Percentiles rank a stretch among this genome's conserved stretches.
These are phyloP conservation scores for Panagrolaimus sp. DNA, from an alignment of 1,140 invertebrate genomes.

Conservation along the genomic window DNA sequence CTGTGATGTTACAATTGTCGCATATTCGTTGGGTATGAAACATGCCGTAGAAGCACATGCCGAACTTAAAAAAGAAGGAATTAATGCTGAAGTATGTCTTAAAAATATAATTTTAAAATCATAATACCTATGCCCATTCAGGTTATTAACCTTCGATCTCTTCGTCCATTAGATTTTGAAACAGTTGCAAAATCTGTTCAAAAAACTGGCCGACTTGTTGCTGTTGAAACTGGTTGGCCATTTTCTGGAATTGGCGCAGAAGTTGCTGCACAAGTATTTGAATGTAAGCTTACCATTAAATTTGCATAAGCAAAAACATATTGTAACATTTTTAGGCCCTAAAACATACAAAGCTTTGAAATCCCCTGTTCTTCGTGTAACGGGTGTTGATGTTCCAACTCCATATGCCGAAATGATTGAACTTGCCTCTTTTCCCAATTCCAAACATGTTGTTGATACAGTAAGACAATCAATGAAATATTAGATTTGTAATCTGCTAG, in stretches of 20 bases:
- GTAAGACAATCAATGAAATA: not conserved
- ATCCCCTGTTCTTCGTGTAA: constrained; percentile 80
- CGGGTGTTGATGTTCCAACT: constrained; percentile 89
- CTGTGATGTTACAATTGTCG: constrained; percentile 81
- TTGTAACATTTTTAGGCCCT: constrained; percentile 82
- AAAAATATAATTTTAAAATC: not conserved
- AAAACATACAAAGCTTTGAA: constrained; percentile 89
- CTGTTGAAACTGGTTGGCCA: constrained; percentile 93
- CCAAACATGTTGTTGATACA: not conserved
- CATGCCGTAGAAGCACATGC: constrained; percentile 79
- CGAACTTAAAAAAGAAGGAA: constrained; percentile 66
- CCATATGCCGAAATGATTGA: constrained; percentile 85
- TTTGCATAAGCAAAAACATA: constrained; percentile 56
- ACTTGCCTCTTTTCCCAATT: constrained; percentile 33
- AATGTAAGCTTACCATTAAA: no score
- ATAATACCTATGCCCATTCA: constrained; percentile 24
- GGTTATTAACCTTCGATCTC: constrained; percentile 82
- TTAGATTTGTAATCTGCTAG: not conserved
- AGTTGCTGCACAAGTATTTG: constrained; percentile 68
- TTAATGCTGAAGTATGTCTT: constrained; percentile 73
- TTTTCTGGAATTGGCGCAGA: constrained; percentile 80
- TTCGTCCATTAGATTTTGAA: constrained; percentile 81
- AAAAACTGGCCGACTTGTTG: constrained; percentile 87
- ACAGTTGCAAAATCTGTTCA: constrained; percentile 79
- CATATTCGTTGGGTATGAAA: constrained; percentile 82